Evolutionary conservation across 1,140 invertebrate genomes (phyloP).

Genomic region (Drosophila elegans): DNA sequence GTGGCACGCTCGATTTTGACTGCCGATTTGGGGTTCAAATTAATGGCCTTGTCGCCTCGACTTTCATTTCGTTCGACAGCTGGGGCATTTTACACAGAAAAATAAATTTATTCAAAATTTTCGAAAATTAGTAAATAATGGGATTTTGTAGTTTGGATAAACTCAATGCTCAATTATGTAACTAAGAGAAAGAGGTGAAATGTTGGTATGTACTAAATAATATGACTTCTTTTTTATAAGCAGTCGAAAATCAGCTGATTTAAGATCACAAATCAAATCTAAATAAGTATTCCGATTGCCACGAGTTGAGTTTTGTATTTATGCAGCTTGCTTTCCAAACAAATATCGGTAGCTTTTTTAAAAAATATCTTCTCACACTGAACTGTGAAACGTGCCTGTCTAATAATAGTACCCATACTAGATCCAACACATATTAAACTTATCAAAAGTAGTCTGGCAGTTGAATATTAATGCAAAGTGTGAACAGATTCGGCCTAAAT

Average conservation of each 20-base stretch:
- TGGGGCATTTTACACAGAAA: background rate
- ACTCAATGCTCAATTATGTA: too few species aligned
- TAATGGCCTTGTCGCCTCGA: constrained; percentile 52
- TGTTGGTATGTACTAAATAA: too few species aligned
- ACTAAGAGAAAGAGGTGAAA: too few species aligned
- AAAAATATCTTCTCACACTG: constrained; percentile 34
- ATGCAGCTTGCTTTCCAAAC: background rate
- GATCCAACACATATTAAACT: constrained; percentile 9
- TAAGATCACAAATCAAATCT: background rate
- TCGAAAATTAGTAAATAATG: background rate
- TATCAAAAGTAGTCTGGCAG: background rate
- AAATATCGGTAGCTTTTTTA: constrained; percentile 13
- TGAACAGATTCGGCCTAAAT: constrained; percentile 14
- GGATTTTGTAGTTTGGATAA: too few species aligned
- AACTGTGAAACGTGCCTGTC: constrained; percentile 50
- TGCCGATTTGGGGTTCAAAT: constrained; percentile 56
- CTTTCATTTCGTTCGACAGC: constrained; percentile 39
- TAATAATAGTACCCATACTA: constrained; percentile 42
- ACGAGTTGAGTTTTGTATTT: constrained; percentile 11
- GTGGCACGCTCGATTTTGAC: constrained; percentile 67
- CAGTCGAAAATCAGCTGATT: background rate
- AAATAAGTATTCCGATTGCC: background rate
- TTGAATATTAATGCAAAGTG: constrained; percentile 11
- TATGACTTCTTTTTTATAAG: too few species aligned
- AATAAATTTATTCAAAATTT: background rate